Percentiles rank a stretch among this genome's conserved stretches.
These are phyloP conservation scores for Apogon talboti DNA, from an alignment of 2,797 vertebrate genomes.

Conservation along the genomic window DNA sequence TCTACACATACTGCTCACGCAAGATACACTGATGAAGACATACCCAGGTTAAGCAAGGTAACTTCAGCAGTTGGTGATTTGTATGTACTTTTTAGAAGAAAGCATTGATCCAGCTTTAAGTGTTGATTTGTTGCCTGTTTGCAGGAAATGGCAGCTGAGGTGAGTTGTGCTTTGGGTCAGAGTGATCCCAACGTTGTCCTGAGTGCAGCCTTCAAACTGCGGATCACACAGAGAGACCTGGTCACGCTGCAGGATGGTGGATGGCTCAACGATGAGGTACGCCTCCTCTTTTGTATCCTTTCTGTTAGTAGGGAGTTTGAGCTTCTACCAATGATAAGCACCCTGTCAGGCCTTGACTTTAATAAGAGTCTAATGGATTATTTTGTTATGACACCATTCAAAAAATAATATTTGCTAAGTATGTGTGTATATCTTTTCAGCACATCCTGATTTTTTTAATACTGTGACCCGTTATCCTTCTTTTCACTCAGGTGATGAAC, in stretches of 20 bases:
- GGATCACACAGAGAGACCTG: constrained; percentile 91
- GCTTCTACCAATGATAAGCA: no score
- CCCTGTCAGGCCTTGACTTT: no score
- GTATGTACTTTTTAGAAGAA: neutral
- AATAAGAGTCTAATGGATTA: no score
- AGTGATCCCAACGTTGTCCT: constrained; percentile 86
- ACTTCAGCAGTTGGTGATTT: neutral
- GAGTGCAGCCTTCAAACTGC: constrained; percentile 91
- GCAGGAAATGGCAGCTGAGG: constrained; percentile 91
- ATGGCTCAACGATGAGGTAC: constrained; percentile 96
- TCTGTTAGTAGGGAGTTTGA: no score
- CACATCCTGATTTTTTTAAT: neutral
- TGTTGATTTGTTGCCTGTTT: constrained; percentile 24
- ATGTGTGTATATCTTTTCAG: neutral
- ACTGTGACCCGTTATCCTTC: constrained; percentile 4
- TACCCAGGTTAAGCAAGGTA: constrained; percentile 89
- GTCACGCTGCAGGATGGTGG: constrained; percentile 85
- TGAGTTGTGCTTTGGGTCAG: constrained; percentile 83
- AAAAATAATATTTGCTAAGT: no score
- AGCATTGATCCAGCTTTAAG: neutral
- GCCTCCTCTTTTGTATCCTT: no score
- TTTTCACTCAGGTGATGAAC: constrained; percentile 88
- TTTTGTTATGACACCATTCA: no score
- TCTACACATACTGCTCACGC: constrained; percentile 43
- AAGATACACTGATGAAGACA: constrained; percentile 76